These are phyloP conservation scores for Drosophila neotestacea DNA, from an alignment of 2,888 invertebrate species.

Conservation along the genomic window DNA sequence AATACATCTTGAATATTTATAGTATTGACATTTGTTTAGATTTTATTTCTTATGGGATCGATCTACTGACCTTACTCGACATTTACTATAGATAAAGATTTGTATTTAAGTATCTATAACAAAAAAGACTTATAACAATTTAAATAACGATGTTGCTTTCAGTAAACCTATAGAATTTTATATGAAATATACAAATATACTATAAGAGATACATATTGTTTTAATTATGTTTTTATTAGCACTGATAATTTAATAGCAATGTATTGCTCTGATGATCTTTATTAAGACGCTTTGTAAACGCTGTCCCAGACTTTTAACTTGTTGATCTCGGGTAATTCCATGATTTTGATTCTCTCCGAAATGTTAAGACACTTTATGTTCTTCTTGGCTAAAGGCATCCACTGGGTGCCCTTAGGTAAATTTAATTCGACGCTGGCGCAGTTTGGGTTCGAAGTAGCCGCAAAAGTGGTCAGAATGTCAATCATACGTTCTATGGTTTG, in stretches of 20 bases:
- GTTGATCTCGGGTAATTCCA: slow-evolving; percentile 79
- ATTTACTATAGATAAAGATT: too few relatives aligned
- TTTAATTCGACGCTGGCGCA: slow-evolving; percentile 43
- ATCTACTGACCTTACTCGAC: background rate
- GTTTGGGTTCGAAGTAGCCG: slow-evolving; percentile 81
- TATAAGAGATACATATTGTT: too few relatives aligned
- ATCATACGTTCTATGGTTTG: slow-evolving; percentile 83
- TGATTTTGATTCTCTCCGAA: slow-evolving; percentile 66
- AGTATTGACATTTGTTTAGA: background rate
- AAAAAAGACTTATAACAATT: too few relatives aligned
- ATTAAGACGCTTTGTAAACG: slow-evolving; percentile 54
- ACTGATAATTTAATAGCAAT: slow-evolving; percentile 26
- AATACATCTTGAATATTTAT: slow-evolving; percentile 1
- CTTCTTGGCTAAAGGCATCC: slow-evolving; percentile 60
- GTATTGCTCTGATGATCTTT: background rate
- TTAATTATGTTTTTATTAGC: background rate
- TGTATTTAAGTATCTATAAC: too few relatives aligned
- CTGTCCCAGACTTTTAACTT: slow-evolving; percentile 81
- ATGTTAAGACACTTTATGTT: slow-evolving; percentile 79
- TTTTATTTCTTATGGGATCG: background rate
- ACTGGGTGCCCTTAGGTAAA: slow-evolving; percentile 35
- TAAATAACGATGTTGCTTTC: too few relatives aligned
- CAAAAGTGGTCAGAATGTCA: slow-evolving; percentile 82
- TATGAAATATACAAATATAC: too few relatives aligned
- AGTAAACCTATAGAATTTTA: too few relatives aligned